These are phyloP conservation scores for Scartelaos histophorus DNA, from an alignment of 2,113 vertebrate genomes.

Conservation along the genomic window DNA sequence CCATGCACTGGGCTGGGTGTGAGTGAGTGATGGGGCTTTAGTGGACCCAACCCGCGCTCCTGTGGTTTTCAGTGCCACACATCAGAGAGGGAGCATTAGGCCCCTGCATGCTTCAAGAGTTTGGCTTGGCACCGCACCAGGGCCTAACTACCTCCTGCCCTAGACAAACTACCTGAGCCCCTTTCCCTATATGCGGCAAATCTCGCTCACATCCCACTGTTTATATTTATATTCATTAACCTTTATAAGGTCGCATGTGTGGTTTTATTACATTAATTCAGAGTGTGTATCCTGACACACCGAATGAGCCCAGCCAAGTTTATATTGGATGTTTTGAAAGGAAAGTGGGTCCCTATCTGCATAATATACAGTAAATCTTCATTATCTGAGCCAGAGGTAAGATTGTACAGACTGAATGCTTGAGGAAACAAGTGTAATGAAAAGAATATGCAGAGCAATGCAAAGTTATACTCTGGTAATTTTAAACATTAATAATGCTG, in stretches of 20 bases:
- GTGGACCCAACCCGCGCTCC: constrained; percentile 73
- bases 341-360: constrained; percentile 50
- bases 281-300: constrained; percentile 46
- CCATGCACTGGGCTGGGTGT: constrained; percentile 54
- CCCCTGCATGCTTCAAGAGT: constrained; percentile 78
- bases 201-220: constrained; percentile 48
- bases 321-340: constrained; percentile 59
- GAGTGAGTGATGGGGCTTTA: constrained; percentile 79
- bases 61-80: constrained; percentile 74
- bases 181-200: constrained; percentile 31
- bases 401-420: constrained; percentile 43
- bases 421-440: constrained; percentile 51
- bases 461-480: constrained; percentile 54
- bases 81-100: constrained; percentile 78
- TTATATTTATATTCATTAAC: constrained; percentile 70
- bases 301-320: constrained; percentile 45
- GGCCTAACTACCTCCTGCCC: constrained; percentile 70
- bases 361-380: constrained; percentile 65
- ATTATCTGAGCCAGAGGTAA: constrained; percentile 54
- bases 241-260: constrained; percentile 56
- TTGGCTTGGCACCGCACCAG: constrained; percentile 79
- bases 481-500: constrained; percentile 52
- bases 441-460: constrained; percentile 54
- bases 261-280: constrained; percentile 61
- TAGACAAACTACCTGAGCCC: constrained; percentile 61